A percentile compares a stretch with the other conserved stretches of the same genome.
Evolutionary conservation across 2,888 invertebrate species (phyloP).

Genomic region (Caradrina kadenii): DNA sequence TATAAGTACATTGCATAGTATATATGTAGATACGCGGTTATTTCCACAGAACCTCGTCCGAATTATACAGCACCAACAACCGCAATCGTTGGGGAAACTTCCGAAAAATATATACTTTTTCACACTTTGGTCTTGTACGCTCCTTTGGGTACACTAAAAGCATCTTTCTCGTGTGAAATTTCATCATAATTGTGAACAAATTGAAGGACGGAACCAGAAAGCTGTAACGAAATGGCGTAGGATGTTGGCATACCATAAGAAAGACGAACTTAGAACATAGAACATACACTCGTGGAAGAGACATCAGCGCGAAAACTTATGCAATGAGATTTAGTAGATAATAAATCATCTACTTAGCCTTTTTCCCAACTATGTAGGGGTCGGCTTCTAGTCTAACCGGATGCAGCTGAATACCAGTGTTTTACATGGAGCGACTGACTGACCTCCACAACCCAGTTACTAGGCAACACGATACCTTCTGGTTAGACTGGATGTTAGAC

Average conservation of each 20-base stretch:
- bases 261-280: not conserved
- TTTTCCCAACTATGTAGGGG: too few species aligned
- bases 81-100: conserved; percentile 1
- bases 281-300: not conserved
- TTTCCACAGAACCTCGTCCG: not conserved
- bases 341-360: too few species aligned
- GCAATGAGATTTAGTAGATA: too few species aligned
- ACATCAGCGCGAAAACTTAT: not conserved
- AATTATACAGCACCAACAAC: not conserved
- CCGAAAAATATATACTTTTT: conserved; percentile 6
- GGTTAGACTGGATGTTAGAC: too few species aligned
- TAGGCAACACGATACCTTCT: too few species aligned
- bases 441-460: too few species aligned
- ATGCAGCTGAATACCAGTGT: too few species aligned
- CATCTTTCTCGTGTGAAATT: conserved; percentile 26
- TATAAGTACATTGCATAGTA: too few species aligned
- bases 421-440: too few species aligned
- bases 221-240: conserved; percentile 1
- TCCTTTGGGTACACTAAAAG: conserved; percentile 27
- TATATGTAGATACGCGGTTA: not conserved
- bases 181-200: conserved; percentile 24
- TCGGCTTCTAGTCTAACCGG: too few species aligned
- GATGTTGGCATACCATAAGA: not conserved
- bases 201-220: conserved; percentile 8
- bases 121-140: conserved; percentile 19